Percentiles rank a stretch among this genome's conserved stretches.
These are phyloP conservation scores for Acanthornis magna DNA, from an alignment of 2,797 vertebrate species.

Conservation along the genomic window DNA sequence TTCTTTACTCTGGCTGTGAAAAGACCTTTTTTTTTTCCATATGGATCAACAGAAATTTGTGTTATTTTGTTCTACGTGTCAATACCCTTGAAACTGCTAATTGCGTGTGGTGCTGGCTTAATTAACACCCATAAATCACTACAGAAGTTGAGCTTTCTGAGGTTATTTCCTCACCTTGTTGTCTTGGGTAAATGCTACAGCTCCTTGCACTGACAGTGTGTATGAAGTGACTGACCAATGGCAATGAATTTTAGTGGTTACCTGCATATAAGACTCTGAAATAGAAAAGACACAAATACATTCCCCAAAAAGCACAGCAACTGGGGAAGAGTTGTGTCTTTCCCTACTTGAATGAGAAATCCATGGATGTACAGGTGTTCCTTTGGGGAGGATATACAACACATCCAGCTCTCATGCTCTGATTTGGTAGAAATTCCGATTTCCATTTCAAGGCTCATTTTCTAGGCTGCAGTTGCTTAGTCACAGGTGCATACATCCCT, in stretches of 20 bases:
- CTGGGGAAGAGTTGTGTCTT: neutral
- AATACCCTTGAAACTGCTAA: neutral
- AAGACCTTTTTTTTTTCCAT: neutral
- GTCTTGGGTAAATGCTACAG: neutral
- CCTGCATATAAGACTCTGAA: neutral
- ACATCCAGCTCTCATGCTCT: neutral
- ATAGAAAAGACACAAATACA: neutral
- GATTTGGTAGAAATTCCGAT: neutral
- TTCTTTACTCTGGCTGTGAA: slow-evolving; percentile 19
- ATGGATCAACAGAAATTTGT: neutral
- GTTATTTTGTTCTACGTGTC: neutral
- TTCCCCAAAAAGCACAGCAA: neutral
- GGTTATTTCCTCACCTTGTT: neutral
- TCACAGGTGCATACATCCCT: neutral
- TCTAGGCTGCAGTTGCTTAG: neutral
- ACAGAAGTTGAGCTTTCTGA: neutral
- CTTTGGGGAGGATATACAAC: neutral
- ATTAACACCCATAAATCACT: neutral
- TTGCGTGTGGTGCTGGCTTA: neutral
- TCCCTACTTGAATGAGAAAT: neutral
- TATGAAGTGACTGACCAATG: neutral
- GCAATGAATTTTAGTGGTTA: neutral
- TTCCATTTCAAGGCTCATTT: neutral
- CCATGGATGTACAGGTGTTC: neutral
- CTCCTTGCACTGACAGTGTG: neutral